These are phyloP conservation scores for Cataglyphis hispanica DNA, from an alignment of 1,140 invertebrate genomes.

Conservation along the genomic window DNA sequence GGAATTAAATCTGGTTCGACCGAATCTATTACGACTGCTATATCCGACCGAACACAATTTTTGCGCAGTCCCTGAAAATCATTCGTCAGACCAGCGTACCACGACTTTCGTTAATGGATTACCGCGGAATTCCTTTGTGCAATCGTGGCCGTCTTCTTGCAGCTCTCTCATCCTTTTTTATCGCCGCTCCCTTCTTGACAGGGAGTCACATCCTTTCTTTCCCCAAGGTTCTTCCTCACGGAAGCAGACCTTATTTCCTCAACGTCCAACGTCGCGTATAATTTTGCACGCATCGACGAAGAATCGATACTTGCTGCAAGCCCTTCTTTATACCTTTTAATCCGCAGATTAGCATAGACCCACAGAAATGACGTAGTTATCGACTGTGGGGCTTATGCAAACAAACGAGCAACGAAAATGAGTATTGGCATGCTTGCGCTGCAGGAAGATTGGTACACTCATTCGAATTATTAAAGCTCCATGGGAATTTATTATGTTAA, in stretches of 20 bases:
- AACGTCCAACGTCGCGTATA: conserved; percentile 44
- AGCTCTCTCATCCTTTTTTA: conserved; percentile 52
- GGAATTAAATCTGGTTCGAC: conserved; percentile 55
- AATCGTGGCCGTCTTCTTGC: conserved; percentile 64
- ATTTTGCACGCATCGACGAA: conserved; percentile 43
- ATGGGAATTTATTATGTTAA: conserved; percentile 45
- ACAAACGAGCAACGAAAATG: conserved; percentile 48
- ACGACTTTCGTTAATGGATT: conserved; percentile 63
- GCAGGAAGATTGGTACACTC: conserved; percentile 41
- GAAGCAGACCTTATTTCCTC: conserved; percentile 50
- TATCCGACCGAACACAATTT: conserved; percentile 53
- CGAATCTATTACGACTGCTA: conserved; percentile 56
- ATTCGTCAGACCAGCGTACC: conserved; percentile 44
- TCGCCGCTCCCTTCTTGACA: conserved; percentile 27
- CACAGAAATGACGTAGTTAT: conserved; percentile 39
- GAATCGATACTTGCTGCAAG: conserved; percentile 51
- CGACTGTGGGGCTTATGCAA: conserved; percentile 7
- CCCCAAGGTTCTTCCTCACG: conserved; percentile 16
- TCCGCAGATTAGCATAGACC: conserved; percentile 42
- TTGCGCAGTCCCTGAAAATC: conserved; percentile 5
- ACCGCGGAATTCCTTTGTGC: conserved; percentile 74
- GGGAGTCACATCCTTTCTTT: conserved; percentile 41
- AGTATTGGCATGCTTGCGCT: conserved; percentile 24
- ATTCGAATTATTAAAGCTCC: conserved; percentile 20
- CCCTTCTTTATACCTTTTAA: conserved; percentile 48